Conservation (phyloP, 2,113 vertebrate species). For the Rhinichthys klamathensis region DNA sequence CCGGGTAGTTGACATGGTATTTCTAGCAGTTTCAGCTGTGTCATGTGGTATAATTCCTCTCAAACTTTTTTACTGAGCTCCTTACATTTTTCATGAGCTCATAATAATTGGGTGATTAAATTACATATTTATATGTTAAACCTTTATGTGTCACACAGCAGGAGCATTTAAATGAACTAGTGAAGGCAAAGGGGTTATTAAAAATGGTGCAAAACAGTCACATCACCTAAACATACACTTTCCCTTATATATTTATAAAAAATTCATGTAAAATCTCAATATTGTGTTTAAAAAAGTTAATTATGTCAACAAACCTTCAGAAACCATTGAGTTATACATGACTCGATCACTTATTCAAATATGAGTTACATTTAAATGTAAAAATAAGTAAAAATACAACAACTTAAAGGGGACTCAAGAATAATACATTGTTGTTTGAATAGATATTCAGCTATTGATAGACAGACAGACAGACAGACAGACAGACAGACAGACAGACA, state of each 20-base stretch:
- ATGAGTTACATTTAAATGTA: neutral
- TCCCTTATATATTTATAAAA: neutral
- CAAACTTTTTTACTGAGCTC: neutral
- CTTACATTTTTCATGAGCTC: neutral
- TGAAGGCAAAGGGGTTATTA: neutral
- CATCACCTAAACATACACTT: neutral
- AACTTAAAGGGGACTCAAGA: neutral
- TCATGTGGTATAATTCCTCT: neutral
- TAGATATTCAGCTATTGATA: neutral
- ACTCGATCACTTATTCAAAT: no score
- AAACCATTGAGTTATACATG: no score
- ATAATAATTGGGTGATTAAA: neutral
- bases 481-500: neutral
- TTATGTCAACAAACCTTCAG: no score
- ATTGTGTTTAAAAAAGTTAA: neutral
- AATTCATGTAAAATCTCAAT: neutral
- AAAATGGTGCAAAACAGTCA: neutral
- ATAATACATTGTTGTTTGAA: neutral
- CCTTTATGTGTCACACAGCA: neutral
- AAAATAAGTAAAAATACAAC: conserved; percentile 1
- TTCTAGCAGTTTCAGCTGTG: neutral
- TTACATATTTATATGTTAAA: neutral
- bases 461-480: neutral
- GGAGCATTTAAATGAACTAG: neutral
- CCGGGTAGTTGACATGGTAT: neutral